A percentile compares a stretch with the other conserved stretches of the same genome.
phyloP scores from a whole-genome alignment of 2,797 vertebrate genomes.

The Epinephelus malabaricus region DNA sequence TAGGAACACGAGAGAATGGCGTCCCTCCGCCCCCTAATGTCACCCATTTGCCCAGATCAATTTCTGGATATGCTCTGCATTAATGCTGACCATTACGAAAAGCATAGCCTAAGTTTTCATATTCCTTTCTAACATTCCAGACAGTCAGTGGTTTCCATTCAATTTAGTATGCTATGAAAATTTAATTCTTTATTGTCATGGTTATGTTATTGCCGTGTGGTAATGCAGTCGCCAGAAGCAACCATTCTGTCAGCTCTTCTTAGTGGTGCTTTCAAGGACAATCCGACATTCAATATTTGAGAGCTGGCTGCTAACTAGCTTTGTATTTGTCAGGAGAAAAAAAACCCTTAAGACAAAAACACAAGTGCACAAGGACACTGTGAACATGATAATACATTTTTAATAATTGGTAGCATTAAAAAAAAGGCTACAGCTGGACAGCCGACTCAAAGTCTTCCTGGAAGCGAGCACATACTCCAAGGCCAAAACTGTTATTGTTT shows the following conservation, averaged over 20 bases:
- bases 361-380: neutral
- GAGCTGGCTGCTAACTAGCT: neutral
- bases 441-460: neutral
- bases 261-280: constrained; percentile 44
- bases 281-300: neutral
- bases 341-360: neutral
- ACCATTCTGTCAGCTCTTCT: constrained; percentile 23
- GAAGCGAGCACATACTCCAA: neutral
- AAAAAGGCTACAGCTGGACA: neutral
- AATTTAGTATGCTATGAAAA: neutral
- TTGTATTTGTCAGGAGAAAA: constrained; percentile 14
- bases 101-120: neutral
- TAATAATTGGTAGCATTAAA: neutral
- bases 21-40: neutral
- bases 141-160: neutral
- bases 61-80: constrained; percentile 21
- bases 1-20: neutral
- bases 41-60: constrained; percentile 8
- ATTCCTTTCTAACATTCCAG: neutral
- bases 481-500: neutral
- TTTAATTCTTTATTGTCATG: constrained; percentile 10
- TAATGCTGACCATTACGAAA: neutral
- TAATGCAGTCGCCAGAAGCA: constrained; percentile 19
- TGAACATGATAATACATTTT: constrained; percentile 1
- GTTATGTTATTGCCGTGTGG: neutral